phyloP scores from a whole-genome alignment of 1,140 invertebrate genomes.

The Drosophila parvula region DNA sequence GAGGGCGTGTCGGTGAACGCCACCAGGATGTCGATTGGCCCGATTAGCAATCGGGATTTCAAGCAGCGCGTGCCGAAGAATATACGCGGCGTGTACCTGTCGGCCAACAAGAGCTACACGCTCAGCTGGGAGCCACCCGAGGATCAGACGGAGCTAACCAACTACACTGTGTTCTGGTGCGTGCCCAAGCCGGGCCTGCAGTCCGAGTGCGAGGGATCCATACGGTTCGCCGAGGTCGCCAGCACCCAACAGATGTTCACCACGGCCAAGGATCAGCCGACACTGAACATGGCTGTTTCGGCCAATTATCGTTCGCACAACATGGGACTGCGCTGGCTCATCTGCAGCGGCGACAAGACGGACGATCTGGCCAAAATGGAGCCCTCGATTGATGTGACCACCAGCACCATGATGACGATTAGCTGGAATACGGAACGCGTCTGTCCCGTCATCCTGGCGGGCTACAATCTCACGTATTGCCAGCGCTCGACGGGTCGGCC shows the following conservation, averaged over 20 bases:
- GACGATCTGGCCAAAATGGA: constrained; percentile 76
- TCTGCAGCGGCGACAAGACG: constrained; percentile 63
- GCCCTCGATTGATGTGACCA: constrained; percentile 56
- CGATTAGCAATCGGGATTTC: constrained; percentile 47
- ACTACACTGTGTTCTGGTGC: constrained; percentile 81
- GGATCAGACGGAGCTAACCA: constrained; percentile 34
- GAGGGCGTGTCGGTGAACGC: constrained; percentile 56
- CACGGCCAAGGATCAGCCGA: constrained; percentile 35
- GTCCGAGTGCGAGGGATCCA: constrained; percentile 69
- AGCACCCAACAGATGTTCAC: constrained; percentile 47
- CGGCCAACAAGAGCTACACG: constrained; percentile 65
- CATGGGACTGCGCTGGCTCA: constrained; percentile 74
- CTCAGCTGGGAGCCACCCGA: constrained; percentile 71
- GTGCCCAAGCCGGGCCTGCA: constrained; percentile 50
- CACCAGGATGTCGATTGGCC: constrained; percentile 60
- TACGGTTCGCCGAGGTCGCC: constrained; percentile 62
- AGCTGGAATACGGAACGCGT: constrained; percentile 71
- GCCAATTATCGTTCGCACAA: constrained; percentile 69
- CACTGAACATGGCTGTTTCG: constrained; percentile 72
- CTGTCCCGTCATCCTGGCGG: constrained; percentile 66
- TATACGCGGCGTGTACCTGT: constrained; percentile 70
- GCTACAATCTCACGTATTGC: constrained; percentile 77
- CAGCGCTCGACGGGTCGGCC: constrained; percentile 53
- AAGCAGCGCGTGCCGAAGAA: constrained; percentile 46
- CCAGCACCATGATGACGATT: constrained; percentile 51